These are phyloP conservation scores for Mongoloraphidia duomilia DNA, from an alignment of 2,888 invertebrate genomes.

Conservation along the genomic window DNA sequence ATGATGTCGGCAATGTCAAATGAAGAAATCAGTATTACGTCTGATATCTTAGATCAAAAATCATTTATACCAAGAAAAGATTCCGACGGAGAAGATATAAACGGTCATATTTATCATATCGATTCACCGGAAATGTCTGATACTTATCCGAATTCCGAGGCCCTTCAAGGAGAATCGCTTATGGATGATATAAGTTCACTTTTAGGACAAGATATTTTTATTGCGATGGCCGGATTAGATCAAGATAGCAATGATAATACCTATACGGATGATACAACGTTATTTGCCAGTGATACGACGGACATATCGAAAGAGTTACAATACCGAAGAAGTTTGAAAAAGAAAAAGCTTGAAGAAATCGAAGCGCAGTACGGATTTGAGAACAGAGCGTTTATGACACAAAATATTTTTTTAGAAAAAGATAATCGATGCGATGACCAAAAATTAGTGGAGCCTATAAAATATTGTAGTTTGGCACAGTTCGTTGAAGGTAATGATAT, in stretches of 20 bases:
- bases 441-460: slow-evolving; percentile 38
- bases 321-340: slow-evolving; percentile 40
- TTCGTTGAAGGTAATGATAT: slow-evolving; percentile 76
- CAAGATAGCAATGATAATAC: slow-evolving; percentile 41
- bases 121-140: slow-evolving; percentile 74
- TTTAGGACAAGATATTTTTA: slow-evolving; percentile 50
- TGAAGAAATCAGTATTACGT: slow-evolving; percentile 56
- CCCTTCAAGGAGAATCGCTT: slow-evolving; percentile 61
- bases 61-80: slow-evolving; percentile 31
- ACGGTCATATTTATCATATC: slow-evolving; percentile 56
- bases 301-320: slow-evolving; percentile 18
- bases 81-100: slow-evolving; percentile 30
- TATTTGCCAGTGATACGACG: slow-evolving; percentile 41
- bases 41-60: slow-evolving; percentile 46
- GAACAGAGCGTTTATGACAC: slow-evolving; percentile 51
- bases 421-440: slow-evolving; percentile 34
- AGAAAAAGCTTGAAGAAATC: slow-evolving; percentile 41
- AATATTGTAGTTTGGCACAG: slow-evolving; percentile 65
- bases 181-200: slow-evolving; percentile 68
- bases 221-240: slow-evolving; percentile 50
- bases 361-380: slow-evolving; percentile 54
- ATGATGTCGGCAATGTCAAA: slow-evolving; percentile 48
- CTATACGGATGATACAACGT: slow-evolving; percentile 54
- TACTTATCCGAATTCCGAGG: slow-evolving; percentile 53
- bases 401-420: slow-evolving; percentile 29